phyloP scores from a whole-genome alignment of 2,888 invertebrate species.

The Limnephilus marmoratus region DNA sequence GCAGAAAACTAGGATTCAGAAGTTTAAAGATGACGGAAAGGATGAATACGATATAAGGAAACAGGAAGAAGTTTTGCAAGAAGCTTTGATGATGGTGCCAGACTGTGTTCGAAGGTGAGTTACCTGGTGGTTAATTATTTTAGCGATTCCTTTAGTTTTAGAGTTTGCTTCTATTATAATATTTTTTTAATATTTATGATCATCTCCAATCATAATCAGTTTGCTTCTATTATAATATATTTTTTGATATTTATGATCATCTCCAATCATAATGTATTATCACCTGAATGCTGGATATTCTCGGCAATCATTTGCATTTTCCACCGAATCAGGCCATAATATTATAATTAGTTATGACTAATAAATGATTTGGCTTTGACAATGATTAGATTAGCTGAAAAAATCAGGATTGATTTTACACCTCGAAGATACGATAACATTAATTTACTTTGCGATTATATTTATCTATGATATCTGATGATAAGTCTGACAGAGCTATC shows the following conservation, averaged over 20 bases:
- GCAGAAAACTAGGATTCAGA: conserved; percentile 86
- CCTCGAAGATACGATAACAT: not conserved
- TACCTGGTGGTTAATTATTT: not conserved
- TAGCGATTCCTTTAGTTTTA: not conserved
- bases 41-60: conserved; percentile 89
- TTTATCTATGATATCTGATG: too few species aligned
- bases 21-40: conserved; percentile 85
- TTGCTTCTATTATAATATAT: not conserved
- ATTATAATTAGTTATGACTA: not conserved
- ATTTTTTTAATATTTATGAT: not conserved
- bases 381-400: not conserved
- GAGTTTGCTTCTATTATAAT: not conserved
- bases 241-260: not conserved
- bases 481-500: not conserved
- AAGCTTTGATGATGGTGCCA: conserved; percentile 94
- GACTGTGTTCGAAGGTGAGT: conserved; percentile 87
- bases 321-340: not conserved
- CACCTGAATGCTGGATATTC: not conserved
- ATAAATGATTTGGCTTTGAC: not conserved
- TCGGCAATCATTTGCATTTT: not conserved
- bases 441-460: too few species aligned
- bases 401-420: not conserved
- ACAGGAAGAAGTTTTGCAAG: conserved; percentile 93
- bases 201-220: not conserved
- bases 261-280: not conserved